Conservation (phyloP, 2,113 vertebrate species). For the Pundamilia nyererei region DNA sequence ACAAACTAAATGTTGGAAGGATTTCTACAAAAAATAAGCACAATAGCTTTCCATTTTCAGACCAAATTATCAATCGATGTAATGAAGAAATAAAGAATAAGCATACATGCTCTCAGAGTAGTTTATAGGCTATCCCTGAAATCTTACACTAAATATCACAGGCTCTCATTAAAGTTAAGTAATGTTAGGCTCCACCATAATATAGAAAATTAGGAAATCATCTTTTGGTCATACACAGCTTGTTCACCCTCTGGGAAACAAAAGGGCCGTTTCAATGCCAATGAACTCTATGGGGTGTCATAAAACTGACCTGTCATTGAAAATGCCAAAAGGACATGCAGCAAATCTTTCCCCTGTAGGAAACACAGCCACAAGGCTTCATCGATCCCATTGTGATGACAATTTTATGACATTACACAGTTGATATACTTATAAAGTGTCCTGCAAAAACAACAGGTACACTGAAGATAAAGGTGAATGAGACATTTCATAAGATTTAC, state of each 20-base stretch:
- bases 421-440: not conserved
- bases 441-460: not conserved
- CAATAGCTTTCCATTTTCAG: not conserved
- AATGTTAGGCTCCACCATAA: not conserved
- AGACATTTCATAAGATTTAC: not conserved
- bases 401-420: not conserved
- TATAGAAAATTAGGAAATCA: conserved; percentile 38
- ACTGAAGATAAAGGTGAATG: not conserved
- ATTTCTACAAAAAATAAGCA: not conserved
- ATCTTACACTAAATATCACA: not conserved
- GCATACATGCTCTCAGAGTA: not conserved
- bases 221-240: conserved; percentile 47
- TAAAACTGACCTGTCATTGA: conserved; percentile 28
- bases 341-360: conserved; percentile 7
- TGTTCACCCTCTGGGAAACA: conserved; percentile 10
- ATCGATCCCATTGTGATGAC: not conserved
- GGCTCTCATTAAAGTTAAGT: not conserved
- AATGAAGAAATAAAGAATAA: not conserved
- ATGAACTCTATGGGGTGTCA: not conserved
- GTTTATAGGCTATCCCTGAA: not conserved
- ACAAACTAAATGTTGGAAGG: not conserved
- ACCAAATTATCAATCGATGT: not conserved
- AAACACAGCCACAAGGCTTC: conserved; percentile 8
- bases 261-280: conserved; percentile 13
- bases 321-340: conserved; percentile 43